phyloP scores from a whole-genome alignment of 2,113 vertebrate species.

The Xenopus borealis region DNA sequence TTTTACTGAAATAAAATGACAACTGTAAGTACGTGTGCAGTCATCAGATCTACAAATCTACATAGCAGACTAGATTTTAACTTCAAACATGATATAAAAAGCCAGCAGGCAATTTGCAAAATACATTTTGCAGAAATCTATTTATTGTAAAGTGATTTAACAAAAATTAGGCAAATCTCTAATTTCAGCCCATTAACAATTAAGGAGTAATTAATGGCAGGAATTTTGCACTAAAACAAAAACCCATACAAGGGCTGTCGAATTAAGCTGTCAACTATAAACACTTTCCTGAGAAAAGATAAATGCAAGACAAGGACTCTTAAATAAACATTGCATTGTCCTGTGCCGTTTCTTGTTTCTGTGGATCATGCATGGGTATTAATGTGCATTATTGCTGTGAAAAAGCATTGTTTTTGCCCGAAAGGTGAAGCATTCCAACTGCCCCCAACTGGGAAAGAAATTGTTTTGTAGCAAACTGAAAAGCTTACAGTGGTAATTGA shows the following conservation, averaged over 20 bases:
- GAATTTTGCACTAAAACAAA: neutral
- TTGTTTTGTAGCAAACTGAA: slow-evolving; percentile 43
- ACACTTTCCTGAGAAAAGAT: slow-evolving; percentile 4
- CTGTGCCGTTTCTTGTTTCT: slow-evolving; percentile 27
- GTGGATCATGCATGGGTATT: slow-evolving; percentile 18
- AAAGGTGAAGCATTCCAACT: slow-evolving; percentile 36
- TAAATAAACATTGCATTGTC: slow-evolving; percentile 36
- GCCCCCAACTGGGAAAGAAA: slow-evolving; percentile 38
- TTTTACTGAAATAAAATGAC: no score
- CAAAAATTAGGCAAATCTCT: slow-evolving; percentile 5
- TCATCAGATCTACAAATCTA: no score
- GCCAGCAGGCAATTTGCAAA: no score
- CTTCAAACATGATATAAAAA: no score
- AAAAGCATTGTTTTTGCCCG: slow-evolving; percentile 35
- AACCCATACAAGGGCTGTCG: slow-evolving; percentile 12
- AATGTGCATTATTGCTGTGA: slow-evolving; percentile 15
- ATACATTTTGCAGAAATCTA: slow-evolving; percentile 8
- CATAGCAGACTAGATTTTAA: no score
- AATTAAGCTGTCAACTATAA: slow-evolving; percentile 27
- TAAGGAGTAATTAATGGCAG: slow-evolving; percentile 4
- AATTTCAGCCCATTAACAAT: slow-evolving; percentile 19
- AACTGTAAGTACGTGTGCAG: no score
- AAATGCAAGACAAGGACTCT: slow-evolving; percentile 11
- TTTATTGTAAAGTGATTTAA: neutral
- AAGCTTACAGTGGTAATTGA: slow-evolving; percentile 43